Conservation (phyloP, 2,888 invertebrate genomes). For the Nasonia oneida region DNA sequence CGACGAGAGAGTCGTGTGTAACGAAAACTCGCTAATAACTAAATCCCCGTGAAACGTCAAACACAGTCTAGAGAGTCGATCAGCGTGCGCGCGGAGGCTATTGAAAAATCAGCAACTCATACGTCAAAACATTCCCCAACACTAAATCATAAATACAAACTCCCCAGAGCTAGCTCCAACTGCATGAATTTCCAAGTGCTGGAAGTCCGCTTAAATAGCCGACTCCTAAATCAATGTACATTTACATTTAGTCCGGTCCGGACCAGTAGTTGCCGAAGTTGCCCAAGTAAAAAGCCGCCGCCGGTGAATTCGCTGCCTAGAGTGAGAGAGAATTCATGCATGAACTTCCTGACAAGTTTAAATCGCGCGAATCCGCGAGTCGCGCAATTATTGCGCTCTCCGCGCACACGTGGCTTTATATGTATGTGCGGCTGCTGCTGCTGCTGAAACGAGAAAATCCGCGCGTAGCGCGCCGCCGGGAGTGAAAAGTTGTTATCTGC, state of each 20-base stretch:
- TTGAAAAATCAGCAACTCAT: background rate
- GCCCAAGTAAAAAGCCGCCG: slow-evolving; percentile 54
- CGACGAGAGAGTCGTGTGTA: background rate
- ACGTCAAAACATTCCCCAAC: slow-evolving; percentile 15
- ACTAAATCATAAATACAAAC: slow-evolving; percentile 44
- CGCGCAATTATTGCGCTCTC: slow-evolving; percentile 37
- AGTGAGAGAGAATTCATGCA: slow-evolving; percentile 73
- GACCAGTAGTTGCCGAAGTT: slow-evolving; percentile 26
- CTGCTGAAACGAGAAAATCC: slow-evolving; percentile 59
- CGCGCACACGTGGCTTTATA: background rate
- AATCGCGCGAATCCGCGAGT: slow-evolving; percentile 73
- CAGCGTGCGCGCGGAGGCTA: background rate
- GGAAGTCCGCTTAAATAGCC: slow-evolving; percentile 51
- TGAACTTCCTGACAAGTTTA: slow-evolving; percentile 78
- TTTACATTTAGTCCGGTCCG: slow-evolving; percentile 49
- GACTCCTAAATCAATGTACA: slow-evolving; percentile 57
- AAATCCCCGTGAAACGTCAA: slow-evolving; percentile 13
- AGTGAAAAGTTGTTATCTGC: slow-evolving; percentile 78
- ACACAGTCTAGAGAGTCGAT: background rate
- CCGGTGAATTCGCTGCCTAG: slow-evolving; percentile 55
- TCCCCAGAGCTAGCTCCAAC: background rate
- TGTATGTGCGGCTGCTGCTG: background rate
- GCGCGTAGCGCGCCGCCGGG: slow-evolving; percentile 59
- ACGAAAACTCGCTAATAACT: slow-evolving; percentile 13
- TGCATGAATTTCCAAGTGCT: slow-evolving; percentile 51